phyloP scores from a whole-genome alignment of 2,797 vertebrate genomes.

The Betta splendens region DNA sequence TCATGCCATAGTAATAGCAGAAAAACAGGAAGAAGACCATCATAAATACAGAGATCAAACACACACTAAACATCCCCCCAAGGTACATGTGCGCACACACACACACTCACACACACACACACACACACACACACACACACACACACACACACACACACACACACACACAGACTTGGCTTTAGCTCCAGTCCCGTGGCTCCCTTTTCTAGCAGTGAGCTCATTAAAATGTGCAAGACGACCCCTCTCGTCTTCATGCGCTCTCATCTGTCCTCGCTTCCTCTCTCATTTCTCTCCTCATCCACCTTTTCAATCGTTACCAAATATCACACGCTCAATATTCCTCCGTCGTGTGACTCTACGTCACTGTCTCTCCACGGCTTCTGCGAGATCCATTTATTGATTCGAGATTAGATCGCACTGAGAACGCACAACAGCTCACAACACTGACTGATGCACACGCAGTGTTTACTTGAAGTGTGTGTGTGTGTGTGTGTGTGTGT shows the following conservation, averaged over 20 bases:
- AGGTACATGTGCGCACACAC: constrained; percentile 37
- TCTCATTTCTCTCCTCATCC: constrained; percentile 27
- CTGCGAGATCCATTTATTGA: constrained; percentile 12
- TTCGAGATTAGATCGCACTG: constrained; percentile 27
- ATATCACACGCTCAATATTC: constrained; percentile 14
- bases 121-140: constrained; percentile 43
- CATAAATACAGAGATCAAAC: constrained; percentile 67
- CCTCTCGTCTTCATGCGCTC: constrained; percentile 57
- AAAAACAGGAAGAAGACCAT: constrained; percentile 70
- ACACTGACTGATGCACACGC: constrained; percentile 49
- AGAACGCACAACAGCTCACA: constrained; percentile 7
- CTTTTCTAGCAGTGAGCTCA: constrained; percentile 69
- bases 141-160: constrained; percentile 36
- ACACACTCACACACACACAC: constrained; percentile 38
- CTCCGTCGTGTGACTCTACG: constrained; percentile 2
- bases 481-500: constrained; percentile 31
- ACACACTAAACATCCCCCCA: constrained; percentile 44
- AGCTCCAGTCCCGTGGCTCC: constrained; percentile 54
- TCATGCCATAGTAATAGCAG: constrained; percentile 60
- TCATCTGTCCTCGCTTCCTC: constrained; percentile 56
- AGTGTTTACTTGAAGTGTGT: constrained; percentile 39
- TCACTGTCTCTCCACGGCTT: background rate
- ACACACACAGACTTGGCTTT: constrained; percentile 53
- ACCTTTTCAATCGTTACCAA: constrained; percentile 6
- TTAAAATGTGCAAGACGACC: constrained; percentile 77